A percentile compares a stretch with the other conserved stretches of the same genome.
Evolutionary conservation across 2,113 vertebrate species (phyloP).

Genomic region (Catagonus wagneri): DNA sequence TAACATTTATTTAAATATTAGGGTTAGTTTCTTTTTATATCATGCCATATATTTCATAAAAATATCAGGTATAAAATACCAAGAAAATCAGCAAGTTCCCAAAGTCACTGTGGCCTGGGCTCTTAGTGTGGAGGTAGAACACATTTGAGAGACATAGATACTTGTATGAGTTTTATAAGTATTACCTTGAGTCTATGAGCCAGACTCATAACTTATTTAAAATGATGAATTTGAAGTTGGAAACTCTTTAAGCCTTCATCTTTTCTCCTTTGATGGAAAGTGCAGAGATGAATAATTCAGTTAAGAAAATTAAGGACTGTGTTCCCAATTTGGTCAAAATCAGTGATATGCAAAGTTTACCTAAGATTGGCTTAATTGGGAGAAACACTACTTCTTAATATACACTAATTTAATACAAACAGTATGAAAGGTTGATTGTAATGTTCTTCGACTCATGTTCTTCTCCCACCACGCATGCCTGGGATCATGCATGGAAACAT

Average conservation of each 20-base stretch:
- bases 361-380: conserved; percentile 19
- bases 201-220: neutral
- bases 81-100: neutral
- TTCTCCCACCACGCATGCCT: neutral
- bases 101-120: neutral
- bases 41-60: neutral
- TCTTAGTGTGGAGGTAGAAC: neutral
- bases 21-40: neutral
- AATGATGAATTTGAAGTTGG: conserved; percentile 4
- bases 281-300: conserved; percentile 1
- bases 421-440: neutral
- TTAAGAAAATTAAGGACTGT: neutral
- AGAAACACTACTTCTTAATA: neutral
- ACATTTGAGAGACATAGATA: neutral
- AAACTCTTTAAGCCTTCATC: neutral
- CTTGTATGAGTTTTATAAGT: neutral
- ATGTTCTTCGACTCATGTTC: neutral
- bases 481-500: neutral
- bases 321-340: neutral
- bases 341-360: neutral
- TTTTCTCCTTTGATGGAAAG: neutral
- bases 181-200: neutral
- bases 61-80: neutral
- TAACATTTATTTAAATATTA: neutral
- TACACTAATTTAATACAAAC: neutral